These are phyloP conservation scores for Tanytarsus gracilentus DNA, from an alignment of 2,888 invertebrate genomes.

Conservation along the genomic window DNA sequence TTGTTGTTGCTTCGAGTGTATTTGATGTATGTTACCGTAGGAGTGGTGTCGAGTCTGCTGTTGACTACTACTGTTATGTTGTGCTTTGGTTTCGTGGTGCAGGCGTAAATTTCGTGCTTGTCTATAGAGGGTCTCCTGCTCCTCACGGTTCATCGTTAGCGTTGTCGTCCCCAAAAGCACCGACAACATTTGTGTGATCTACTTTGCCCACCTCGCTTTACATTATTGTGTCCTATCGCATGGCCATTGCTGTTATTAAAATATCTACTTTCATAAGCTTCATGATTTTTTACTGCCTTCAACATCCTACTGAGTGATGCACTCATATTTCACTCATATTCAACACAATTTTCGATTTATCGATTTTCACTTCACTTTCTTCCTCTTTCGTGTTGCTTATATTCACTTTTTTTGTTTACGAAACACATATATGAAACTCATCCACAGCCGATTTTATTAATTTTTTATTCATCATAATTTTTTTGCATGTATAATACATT, in stretches of 20 bases:
- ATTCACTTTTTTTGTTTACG: too few species aligned
- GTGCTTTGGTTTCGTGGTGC: slow-evolving; percentile 35
- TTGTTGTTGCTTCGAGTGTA: slow-evolving; percentile 31
- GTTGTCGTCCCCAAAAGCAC: slow-evolving; percentile 43
- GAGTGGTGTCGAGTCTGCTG: slow-evolving; percentile 34
- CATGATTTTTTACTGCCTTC: too few species aligned
- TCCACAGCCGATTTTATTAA: too few species aligned
- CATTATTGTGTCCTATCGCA: slow-evolving; percentile 15
- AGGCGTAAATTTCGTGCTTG: slow-evolving; percentile 49
- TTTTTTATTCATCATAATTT: too few species aligned
- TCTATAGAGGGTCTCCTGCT: slow-evolving; percentile 53
- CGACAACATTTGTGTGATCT: slow-evolving; percentile 41
- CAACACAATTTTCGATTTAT: slow-evolving; percentile 25
- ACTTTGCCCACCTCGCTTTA: neutral
- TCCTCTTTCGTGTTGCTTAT: neutral
- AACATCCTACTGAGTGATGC: too few species aligned
- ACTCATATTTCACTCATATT: too few species aligned
- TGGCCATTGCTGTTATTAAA: neutral
- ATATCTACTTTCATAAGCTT: too few species aligned
- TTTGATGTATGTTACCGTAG: slow-evolving; percentile 37
- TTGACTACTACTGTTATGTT: slow-evolving; percentile 34
- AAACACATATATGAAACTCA: too few species aligned
- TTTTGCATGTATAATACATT: too few species aligned
- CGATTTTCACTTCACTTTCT: slow-evolving; percentile 11
- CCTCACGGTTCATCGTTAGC: slow-evolving; percentile 52